Evolutionary conservation across 2,888 invertebrate genomes (phyloP), one percentile per base, ranked within the genome.

Genomic region (Orthonychiurus folsomi): DNA sequence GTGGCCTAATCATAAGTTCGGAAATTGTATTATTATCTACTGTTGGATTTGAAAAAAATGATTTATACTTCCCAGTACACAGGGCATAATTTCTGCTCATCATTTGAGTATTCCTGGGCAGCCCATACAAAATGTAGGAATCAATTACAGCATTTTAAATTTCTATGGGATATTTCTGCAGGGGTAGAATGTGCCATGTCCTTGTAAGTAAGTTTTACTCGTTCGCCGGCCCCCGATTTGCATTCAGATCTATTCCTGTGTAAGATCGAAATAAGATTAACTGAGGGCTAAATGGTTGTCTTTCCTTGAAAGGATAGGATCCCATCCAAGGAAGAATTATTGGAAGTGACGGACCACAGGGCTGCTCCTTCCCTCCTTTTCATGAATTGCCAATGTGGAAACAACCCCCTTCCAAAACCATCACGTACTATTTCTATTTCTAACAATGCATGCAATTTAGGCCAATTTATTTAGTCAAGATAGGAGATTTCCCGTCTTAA

Each of bases 381-480:
- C n/a, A n/a, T n/a, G n/a, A n/a, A n/a, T n/a, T n/a, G n/a, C n/a
- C n/a, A n/a, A n/a, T n/a, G n/a, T n/a, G n/a, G n/a, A n/a, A n/a
- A n/a, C n/a, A n/a, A 37, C 15, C 37, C 37, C 37, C 5, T 37
- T 15, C 37, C 37, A 37, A 9, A 20, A 25, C 56, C 56, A 37
- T 56, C 56, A 56, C 56, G 56, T 56, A 56, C 9, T 56, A 9
- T 27, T 28, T 56, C 28, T 28, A 28, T 20, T 26, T 25, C 56
- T 56, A 56, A 56, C 27, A 27, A 27, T n/a, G 3, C 28, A 56
- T 56, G 27, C 27, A 25, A 56, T 56, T 56, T 26, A n/a, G 37
- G 20, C 56, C 56, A 56, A 56, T 56, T 56, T 56, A 56, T 56
- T 56, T 56, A 37, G 37, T 37, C 37, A 37, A 37, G 37, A 37